Evolutionary conservation across 2,888 invertebrate species (phyloP), one percentile per base, ranked within the genome.

Genomic region (Tipula confusa): DNA sequence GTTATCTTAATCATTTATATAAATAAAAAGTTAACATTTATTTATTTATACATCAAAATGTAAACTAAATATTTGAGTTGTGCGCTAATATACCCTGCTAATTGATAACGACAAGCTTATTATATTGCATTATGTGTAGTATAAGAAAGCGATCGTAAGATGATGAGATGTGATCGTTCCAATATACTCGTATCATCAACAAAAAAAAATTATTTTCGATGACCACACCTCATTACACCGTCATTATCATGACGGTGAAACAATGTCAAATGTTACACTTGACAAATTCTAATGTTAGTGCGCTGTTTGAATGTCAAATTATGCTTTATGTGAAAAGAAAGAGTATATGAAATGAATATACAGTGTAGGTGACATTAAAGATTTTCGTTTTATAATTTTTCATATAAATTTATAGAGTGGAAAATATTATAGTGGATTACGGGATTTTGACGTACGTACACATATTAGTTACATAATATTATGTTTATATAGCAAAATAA

Each of bases 221-320:
- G 64, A 64, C 64, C 64, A 24, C 64, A 64, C 64, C 64, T 64
- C 64, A 64, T 64, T 64, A 64, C 64, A 24, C 24, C 9, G 64
- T 24, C 24, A 64, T n/a, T 43, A n/a, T n/a, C 13, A 36, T n/a
- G 43, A 24, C 24, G 64, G 64, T 64, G 64, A 64, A 64, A 64
- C 64, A 64, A 64, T 64, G 64, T 64, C 64, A 64, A 64, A 64
- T 24, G 64, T 64, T 64, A 64, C 64, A 64, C 64, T 64, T 64
- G 64, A 64, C 6, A 64, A 64, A 64, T 64, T 64, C 6, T 43
- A 43, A 15, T 24, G 64, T 64, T 24, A 64, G 9, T n/a, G n/a
- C n/a, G n/a, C 24, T 43, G 24, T 64, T 24, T 64, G 64, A 64
- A 64, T 64, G 64, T 64, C 64, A 64, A 64, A 64, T 24, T 64